phyloP scores from a whole-genome alignment of 2,888 invertebrate genomes.

The Sabatieria punctata region DNA sequence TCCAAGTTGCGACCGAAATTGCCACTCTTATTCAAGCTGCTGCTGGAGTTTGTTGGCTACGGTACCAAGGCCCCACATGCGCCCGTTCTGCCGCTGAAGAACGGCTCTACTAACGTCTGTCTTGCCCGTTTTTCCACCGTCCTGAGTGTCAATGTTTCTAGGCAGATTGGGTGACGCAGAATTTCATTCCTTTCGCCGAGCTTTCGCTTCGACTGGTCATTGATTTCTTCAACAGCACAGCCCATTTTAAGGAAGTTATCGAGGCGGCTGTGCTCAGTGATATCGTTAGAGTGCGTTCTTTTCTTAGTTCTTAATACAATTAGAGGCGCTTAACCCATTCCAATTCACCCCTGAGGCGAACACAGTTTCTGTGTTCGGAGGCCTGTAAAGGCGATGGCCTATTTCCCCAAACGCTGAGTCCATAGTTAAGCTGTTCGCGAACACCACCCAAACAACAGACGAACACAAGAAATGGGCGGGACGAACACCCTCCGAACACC shows the following conservation, averaged over 20 bases:
- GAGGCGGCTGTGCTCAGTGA: conserved; percentile 53
- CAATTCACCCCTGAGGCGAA: too few relatives aligned
- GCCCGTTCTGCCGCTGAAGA: not conserved
- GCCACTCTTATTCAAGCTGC: conserved; percentile 35
- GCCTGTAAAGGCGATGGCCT: too few relatives aligned
- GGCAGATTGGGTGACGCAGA: conserved; percentile 58
- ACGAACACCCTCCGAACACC: too few relatives aligned
- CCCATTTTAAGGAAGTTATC: conserved; percentile 51
- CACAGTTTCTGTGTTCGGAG: too few relatives aligned
- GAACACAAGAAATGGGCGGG: too few relatives aligned
- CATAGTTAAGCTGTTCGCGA: too few relatives aligned
- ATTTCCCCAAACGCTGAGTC: too few relatives aligned
- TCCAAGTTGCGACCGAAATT: conserved; percentile 20
- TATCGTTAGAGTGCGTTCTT: conserved; percentile 43
- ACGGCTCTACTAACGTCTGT: not conserved
- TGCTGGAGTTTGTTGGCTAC: conserved; percentile 33
- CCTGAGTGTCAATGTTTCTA: conserved; percentile 30
- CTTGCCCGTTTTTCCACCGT: conserved; percentile 12
- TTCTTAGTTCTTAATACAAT: too few relatives aligned
- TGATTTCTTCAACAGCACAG: conserved; percentile 54
- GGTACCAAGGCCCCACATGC: conserved; percentile 10
- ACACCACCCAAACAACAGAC: too few relatives aligned
- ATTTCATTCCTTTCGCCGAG: conserved; percentile 70
- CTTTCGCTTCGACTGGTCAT: conserved; percentile 55
- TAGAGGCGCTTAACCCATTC: too few relatives aligned